These are phyloP conservation scores for Lepisosteus oculatus DNA, from an alignment of 2,113 vertebrate genomes.

Conservation along the genomic window DNA sequence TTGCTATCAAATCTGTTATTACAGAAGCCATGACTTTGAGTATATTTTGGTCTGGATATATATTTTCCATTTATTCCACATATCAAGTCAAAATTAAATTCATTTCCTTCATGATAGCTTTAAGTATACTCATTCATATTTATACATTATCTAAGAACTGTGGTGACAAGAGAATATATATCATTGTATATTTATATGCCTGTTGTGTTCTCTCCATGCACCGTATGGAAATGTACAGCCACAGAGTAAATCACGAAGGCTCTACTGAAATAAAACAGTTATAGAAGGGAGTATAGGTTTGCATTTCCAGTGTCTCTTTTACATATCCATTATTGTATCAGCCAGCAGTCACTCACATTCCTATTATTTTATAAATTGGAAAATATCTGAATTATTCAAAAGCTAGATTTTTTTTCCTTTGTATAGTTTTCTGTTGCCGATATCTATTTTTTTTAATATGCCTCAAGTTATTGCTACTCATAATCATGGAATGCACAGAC, in stretches of 20 bases:
- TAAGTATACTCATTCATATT: too few species aligned
- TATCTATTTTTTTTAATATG: constrained; percentile 44
- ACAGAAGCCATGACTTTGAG: too few species aligned
- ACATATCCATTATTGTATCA: constrained; percentile 27
- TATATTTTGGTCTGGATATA: too few species aligned
- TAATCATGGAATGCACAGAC: constrained; percentile 41
- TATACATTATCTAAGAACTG: not conserved
- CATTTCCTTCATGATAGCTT: too few species aligned
- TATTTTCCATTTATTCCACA: too few species aligned
- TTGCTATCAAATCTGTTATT: too few species aligned
- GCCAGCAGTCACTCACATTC: constrained; percentile 44
- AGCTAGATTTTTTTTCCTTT: constrained; percentile 47
- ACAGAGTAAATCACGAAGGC: not conserved
- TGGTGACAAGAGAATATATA: constrained; percentile 9
- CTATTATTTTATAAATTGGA: constrained; percentile 50
- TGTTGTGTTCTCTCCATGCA: not conserved
- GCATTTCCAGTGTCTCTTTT: constrained; percentile 21
- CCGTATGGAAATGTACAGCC: not conserved
- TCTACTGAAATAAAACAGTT: not conserved
- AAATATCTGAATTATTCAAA: constrained; percentile 56
- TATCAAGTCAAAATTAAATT: too few species aligned
- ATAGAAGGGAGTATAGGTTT: not conserved
- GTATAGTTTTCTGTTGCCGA: too few species aligned
- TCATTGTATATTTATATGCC: constrained; percentile 6
- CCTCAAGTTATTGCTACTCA: constrained; percentile 44